Evolutionary conservation across 1,140 invertebrate species (phyloP).

Genomic region (Drosophila sp.): DNA sequence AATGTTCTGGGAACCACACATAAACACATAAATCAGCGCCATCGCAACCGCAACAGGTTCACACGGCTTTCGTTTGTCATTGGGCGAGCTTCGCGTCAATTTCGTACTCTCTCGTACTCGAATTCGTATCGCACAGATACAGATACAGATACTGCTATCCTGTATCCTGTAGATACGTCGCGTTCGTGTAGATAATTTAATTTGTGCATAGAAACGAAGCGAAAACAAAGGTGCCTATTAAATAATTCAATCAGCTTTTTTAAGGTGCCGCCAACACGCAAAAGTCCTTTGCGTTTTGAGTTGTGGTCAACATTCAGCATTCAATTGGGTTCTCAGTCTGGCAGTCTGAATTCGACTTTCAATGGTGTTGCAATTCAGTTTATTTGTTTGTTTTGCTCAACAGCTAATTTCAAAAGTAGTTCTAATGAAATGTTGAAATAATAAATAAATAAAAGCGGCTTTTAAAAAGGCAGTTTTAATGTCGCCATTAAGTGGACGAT

Average conservation of each 20-base stretch:
- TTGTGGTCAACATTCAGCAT: background rate
- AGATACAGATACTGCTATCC: no score
- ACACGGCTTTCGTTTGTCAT: constrained; percentile 77
- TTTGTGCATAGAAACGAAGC: constrained; percentile 47
- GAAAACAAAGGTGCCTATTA: constrained; percentile 55
- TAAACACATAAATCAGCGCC: constrained; percentile 77
- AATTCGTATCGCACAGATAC: constrained; percentile 25
- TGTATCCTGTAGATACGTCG: constrained; percentile 22
- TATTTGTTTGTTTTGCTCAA: constrained; percentile 1
- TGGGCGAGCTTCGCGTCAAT: constrained; percentile 61
- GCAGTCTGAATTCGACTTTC: background rate
- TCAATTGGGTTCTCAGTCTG: background rate
- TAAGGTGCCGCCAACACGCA: constrained; percentile 58
- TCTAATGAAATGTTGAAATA: background rate
- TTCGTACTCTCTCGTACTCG: constrained; percentile 21
- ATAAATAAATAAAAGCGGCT: background rate
- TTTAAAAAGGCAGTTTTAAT: constrained; percentile 10
- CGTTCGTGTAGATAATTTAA: constrained; percentile 62
- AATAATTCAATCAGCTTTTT: constrained; percentile 42
- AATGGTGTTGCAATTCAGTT: background rate
- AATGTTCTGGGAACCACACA: constrained; percentile 51
- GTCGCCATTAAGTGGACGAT: constrained; percentile 26
- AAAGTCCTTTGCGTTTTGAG: constrained; percentile 15
- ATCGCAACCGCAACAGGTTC: constrained; percentile 74
- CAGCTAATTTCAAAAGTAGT: background rate